Evolutionary conservation across 2,888 invertebrate species (phyloP).

Genomic region (Beris chalybata): DNA sequence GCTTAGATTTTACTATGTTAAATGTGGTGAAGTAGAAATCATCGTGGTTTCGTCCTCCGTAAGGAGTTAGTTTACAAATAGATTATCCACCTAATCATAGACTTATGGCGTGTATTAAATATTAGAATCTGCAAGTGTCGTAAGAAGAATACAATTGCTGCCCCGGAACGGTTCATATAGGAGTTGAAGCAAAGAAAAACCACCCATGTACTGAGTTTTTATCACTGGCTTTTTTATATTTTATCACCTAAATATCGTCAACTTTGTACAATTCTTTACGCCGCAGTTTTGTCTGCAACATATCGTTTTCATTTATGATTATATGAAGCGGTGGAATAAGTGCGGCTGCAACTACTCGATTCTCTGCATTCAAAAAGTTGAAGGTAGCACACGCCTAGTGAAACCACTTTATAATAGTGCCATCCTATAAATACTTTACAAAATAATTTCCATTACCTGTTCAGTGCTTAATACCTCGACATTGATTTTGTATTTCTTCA

Average conservation of each 20-base stretch:
- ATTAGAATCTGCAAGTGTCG: too few species aligned
- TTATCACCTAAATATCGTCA: conserved; percentile 33
- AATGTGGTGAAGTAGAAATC: too few species aligned
- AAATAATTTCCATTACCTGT: conserved; percentile 52
- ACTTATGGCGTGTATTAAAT: too few species aligned
- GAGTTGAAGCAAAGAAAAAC: too few species aligned
- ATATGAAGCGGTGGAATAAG: conserved; percentile 67
- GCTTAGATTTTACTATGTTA: neutral
- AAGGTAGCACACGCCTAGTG: conserved; percentile 78
- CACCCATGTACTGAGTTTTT: too few species aligned
- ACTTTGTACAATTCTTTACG: conserved; percentile 60
- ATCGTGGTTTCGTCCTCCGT: too few species aligned
- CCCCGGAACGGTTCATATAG: too few species aligned
- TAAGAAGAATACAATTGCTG: too few species aligned
- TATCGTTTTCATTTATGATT: conserved; percentile 63
- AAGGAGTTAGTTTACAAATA: too few species aligned
- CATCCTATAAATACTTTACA: conserved; percentile 1
- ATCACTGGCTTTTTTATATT: neutral
- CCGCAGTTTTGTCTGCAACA: conserved; percentile 60
- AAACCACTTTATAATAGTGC: neutral
- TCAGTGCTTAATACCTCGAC: conserved; percentile 81
- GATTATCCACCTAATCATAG: too few species aligned
- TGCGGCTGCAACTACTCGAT: conserved; percentile 67
- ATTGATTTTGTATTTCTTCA: conserved; percentile 63
- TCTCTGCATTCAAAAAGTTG: conserved; percentile 88